Percentiles rank a stretch among this genome's conserved stretches.
These are phyloP conservation scores for Apodemia mormo DNA, from an alignment of 2,888 invertebrate species.

Conservation along the genomic window DNA sequence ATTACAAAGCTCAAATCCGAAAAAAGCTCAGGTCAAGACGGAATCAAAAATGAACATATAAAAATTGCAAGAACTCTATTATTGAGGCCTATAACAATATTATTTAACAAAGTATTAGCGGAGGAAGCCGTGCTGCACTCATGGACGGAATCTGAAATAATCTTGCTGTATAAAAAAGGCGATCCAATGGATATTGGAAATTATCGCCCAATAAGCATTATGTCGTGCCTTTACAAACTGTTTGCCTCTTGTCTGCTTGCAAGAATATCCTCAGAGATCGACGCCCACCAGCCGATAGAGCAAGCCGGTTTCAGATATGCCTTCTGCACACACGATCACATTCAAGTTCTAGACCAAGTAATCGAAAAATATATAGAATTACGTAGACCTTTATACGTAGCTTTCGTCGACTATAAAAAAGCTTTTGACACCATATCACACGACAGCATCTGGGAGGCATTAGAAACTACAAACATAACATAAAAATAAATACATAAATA, in stretches of 20 bases:
- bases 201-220: constrained; percentile 19
- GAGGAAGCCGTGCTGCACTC: neutral
- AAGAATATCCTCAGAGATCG: constrained; percentile 20
- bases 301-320: neutral
- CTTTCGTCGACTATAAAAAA: too few relatives aligned
- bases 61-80: neutral
- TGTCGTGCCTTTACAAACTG: constrained; percentile 16
- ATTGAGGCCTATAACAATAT: neutral
- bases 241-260: constrained; percentile 21
- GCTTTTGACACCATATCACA: neutral
- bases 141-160: neutral
- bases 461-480: neutral
- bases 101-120: neutral
- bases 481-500: constrained; percentile 25
- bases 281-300: constrained; percentile 15
- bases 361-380: constrained; percentile 1
- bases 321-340: neutral
- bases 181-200: neutral
- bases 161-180: too few relatives aligned
- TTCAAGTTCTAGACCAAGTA: neutral
- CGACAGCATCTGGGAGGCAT: neutral
- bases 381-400: neutral
- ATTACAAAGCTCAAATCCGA: neutral
- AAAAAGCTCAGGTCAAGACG: neutral
- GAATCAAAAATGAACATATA: neutral